A percentile compares a stretch with the other conserved stretches of the same genome.
phyloP scores from a whole-genome alignment of 1,140 invertebrate species.

The Eurytemora carolleeae region DNA sequence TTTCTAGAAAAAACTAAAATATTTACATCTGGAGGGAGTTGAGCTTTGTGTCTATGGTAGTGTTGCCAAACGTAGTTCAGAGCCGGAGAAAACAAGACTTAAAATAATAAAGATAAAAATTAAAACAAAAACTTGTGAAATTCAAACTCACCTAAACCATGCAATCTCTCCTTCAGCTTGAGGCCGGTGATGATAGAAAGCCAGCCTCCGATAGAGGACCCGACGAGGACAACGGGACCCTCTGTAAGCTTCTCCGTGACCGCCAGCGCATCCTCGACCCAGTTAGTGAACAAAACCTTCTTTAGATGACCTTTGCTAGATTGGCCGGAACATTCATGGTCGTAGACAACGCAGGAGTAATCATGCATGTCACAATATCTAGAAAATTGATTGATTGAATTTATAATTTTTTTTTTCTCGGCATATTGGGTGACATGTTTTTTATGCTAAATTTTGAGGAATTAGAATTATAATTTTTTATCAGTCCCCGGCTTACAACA shows the following conservation, averaged over 20 bases:
- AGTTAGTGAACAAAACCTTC: slow-evolving; percentile 11
- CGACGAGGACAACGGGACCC: slow-evolving; percentile 5
- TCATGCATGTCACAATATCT: slow-evolving; percentile 11
- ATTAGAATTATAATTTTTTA: no score
- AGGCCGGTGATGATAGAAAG: neutral
- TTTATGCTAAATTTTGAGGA: no score
- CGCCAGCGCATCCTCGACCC: slow-evolving; percentile 7
- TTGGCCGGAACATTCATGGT: slow-evolving; percentile 11
- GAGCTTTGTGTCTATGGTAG: slow-evolving; percentile 7
- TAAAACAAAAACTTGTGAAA: neutral
- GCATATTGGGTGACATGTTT: no score
- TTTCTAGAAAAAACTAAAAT: neutral
- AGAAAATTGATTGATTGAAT: no score
- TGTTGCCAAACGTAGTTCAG: slow-evolving; percentile 13
- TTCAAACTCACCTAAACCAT: slow-evolving; percentile 1
- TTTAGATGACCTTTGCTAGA: neutral
- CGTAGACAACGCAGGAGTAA: slow-evolving; percentile 6
- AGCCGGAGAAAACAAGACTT: slow-evolving; percentile 8
- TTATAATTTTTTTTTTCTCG: no score
- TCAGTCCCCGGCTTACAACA: no score
- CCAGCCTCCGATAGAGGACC: slow-evolving; percentile 13
- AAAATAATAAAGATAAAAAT: neutral
- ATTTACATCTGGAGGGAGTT: neutral
- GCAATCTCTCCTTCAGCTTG: slow-evolving; percentile 1
- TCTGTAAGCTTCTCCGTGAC: slow-evolving; percentile 8